A percentile compares a stretch with the other conserved stretches of the same genome.
These are phyloP conservation scores for Geophilus truncorum DNA, from an alignment of 2,888 invertebrate genomes.

Conservation along the genomic window DNA sequence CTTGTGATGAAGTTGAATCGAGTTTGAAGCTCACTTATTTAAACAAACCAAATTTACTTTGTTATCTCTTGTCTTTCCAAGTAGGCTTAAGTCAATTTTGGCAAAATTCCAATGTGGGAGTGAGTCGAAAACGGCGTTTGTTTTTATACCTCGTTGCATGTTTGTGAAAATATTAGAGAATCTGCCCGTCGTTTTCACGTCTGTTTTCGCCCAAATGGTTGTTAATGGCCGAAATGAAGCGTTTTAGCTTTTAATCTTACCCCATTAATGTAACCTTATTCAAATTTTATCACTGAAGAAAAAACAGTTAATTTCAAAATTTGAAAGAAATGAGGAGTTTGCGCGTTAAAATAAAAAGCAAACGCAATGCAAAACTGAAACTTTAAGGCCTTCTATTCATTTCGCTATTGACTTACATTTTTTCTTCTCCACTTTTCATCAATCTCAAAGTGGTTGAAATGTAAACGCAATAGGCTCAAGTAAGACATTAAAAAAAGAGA, in stretches of 20 bases:
- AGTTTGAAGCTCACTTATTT: conserved; percentile 27
- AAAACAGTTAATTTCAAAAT: neutral
- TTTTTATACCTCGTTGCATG: conserved; percentile 15
- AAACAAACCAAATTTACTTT: conserved; percentile 27
- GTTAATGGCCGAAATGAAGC: neutral
- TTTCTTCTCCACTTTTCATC: too few relatives aligned
- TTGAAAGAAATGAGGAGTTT: neutral
- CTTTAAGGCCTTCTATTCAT: too few relatives aligned
- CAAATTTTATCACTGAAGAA: neutral
- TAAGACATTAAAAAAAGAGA: neutral
- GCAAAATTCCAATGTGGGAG: conserved; percentile 6
- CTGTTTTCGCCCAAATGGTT: neutral
- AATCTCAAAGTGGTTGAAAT: neutral
- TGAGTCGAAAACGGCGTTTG: conserved; percentile 1
- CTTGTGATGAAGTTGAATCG: conserved; percentile 17
- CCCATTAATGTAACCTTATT: neutral
- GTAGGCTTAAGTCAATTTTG: conserved; percentile 23
- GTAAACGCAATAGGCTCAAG: neutral
- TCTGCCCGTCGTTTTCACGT: neutral
- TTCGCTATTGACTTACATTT: too few relatives aligned
- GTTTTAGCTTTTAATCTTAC: neutral
- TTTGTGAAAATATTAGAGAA: conserved; percentile 17
- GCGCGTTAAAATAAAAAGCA: too few relatives aligned
- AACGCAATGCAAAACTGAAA: too few relatives aligned
- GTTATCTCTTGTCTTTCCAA: conserved; percentile 20